A percentile compares a stretch with the other conserved stretches of the same genome.
Conservation (phyloP, 2,888 invertebrate genomes). For the Acrocyrtus sp. region DNA sequence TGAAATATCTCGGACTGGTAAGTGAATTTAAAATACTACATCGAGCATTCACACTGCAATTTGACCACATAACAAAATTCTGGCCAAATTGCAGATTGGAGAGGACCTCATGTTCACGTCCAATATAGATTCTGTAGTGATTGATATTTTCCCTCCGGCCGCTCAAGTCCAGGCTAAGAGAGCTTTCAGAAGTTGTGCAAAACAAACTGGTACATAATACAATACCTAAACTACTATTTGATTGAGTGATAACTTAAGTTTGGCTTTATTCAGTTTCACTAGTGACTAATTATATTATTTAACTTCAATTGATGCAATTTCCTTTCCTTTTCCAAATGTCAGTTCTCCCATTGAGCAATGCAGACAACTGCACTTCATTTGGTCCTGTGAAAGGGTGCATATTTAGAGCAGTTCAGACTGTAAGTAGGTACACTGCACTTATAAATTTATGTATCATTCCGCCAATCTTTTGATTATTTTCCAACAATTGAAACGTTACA, state of each 20-base stretch:
- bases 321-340: too few species aligned
- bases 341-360: constrained; percentile 34
- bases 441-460: too few species aligned
- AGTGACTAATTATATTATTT: too few species aligned
- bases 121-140: constrained; percentile 16
- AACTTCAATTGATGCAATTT: not conserved
- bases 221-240: too few species aligned
- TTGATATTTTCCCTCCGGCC: constrained; percentile 29
- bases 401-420: constrained; percentile 24
- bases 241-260: too few species aligned
- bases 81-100: constrained; percentile 21
- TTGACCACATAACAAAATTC: not conserved
- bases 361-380: constrained; percentile 41
- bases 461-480: not conserved
- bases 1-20: constrained; percentile 32
- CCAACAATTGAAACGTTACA: not conserved
- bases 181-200: constrained; percentile 36
- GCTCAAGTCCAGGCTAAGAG: constrained; percentile 24
- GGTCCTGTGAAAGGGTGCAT: constrained; percentile 35
- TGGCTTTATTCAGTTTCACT: too few species aligned
- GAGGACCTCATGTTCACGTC: constrained; percentile 40
- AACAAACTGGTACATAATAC: constrained; percentile 21
- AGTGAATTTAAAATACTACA: not conserved
- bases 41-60: not conserved
- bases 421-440: too few species aligned